Base-by-base conservation (phyloP, 2,888 invertebrate genomes). In the Brachypalpus laphriformis region DNA sequence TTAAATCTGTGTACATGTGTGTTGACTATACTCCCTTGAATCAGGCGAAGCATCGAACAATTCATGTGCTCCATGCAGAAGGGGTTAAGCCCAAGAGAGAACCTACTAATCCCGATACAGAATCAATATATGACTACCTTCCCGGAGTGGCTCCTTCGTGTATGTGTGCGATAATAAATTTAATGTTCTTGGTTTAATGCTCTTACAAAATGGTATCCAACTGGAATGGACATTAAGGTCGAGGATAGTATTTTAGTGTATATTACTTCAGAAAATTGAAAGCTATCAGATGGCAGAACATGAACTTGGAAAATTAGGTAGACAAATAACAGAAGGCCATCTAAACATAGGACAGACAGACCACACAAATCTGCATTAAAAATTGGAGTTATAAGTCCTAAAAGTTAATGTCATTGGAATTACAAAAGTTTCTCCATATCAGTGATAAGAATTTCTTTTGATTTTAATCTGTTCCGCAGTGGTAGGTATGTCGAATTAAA, bases 61-160 rank as follows among this genome's bases (percentile, higher is more conserved):
- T 51, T 59, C 59, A 54, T 83, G 47, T 68, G 20, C 45, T 42
- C 11, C 40, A 6, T 49, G 31, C 25, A 25, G 68, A 82, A 78
- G 51, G 54, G 82, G 78, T 70, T 83, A 83, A 78, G 40, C 66
- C 61, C 72, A 31, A 34, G 72, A 47, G 54, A 68, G 56, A 40
- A 63, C 54, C 47, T 42, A 61, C 54, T 66, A 72, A 82, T 78
- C 66, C 63, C 40, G 25, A 42, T 63, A 78, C 63, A 68, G 59
- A 78, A 74, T 83, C 82, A 83, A 83, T 83, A 83, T 74, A 66
- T 78, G 66, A 78, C 51, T 59, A 54, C 61, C 37, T 45, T 56
- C 37, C 40, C 34, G 14, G 59, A 9, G 31, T n/a, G 40, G 14
- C 18, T 25, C 14, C 1, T 42, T 37, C 2, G 54, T 20, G 63